phyloP scores from a whole-genome alignment of 1,140 invertebrate species.

The Listronotus bonariensis region DNA sequence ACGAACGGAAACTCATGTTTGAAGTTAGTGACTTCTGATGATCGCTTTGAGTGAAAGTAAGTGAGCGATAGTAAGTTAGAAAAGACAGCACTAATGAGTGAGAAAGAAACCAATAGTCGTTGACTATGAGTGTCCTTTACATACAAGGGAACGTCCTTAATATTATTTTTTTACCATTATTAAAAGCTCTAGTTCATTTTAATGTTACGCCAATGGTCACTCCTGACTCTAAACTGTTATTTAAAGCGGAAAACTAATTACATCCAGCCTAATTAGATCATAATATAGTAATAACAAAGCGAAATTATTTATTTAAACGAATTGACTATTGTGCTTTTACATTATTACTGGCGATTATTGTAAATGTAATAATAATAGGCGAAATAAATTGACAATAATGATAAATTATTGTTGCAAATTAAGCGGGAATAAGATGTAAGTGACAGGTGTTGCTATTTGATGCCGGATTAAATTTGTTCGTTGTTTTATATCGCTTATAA shows the following conservation, averaged over 20 bases:
- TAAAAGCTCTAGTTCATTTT: too few relatives aligned
- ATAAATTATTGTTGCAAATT: constrained; percentile 19
- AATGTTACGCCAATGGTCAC: constrained; percentile 1
- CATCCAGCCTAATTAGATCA: constrained; percentile 17
- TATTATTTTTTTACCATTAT: too few relatives aligned
- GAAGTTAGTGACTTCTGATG: too few relatives aligned
- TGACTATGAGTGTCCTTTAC: too few relatives aligned
- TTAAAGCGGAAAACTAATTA: constrained; percentile 6
- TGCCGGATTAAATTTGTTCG: background rate
- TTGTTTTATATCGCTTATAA: background rate
- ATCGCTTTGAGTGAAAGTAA: too few relatives aligned
- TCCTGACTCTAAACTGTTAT: background rate
- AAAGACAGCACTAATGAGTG: too few relatives aligned
- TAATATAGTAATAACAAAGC: constrained; percentile 12
- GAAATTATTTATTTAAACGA: constrained; percentile 16
- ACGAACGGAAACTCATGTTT: too few relatives aligned
- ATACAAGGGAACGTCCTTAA: too few relatives aligned
- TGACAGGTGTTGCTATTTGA: constrained; percentile 10
- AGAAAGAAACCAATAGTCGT: too few relatives aligned
- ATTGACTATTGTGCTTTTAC: constrained; percentile 2
- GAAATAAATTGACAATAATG: constrained; percentile 21
- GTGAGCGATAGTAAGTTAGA: too few relatives aligned
- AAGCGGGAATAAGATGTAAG: constrained; percentile 2
- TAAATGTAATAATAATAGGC: constrained; percentile 3
- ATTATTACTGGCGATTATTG: constrained; percentile 13